Evolutionary conservation across 2,888 invertebrate genomes (phyloP).

Genomic region (Idaea aversata): DNA sequence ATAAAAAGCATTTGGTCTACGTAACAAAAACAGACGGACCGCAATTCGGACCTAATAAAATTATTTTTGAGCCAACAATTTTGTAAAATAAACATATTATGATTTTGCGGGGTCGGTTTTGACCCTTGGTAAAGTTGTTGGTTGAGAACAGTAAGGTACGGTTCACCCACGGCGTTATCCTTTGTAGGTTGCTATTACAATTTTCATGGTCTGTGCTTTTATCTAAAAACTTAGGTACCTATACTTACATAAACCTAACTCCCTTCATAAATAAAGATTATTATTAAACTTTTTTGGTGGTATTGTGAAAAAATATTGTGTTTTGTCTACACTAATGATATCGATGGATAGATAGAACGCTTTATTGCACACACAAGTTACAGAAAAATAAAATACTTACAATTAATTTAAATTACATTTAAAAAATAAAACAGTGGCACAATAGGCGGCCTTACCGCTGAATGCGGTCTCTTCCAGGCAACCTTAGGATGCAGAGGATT

Average conservation of each 20-base stretch:
- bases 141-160: neutral
- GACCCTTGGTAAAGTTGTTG: neutral
- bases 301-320: too few species aligned
- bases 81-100: slow-evolving; percentile 47
- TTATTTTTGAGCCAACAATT: slow-evolving; percentile 54
- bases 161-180: neutral
- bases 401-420: too few species aligned
- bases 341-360: too few species aligned
- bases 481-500: too few species aligned
- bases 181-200: neutral
- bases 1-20: slow-evolving; percentile 15
- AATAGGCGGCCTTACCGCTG: too few species aligned
- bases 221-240: neutral
- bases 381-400: too few species aligned
- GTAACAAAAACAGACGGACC: slow-evolving; percentile 21
- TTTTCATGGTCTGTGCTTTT: neutral
- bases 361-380: too few species aligned
- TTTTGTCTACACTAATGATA: too few species aligned
- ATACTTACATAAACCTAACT: neutral
- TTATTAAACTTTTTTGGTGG: too few species aligned
- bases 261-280: too few species aligned
- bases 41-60: slow-evolving; percentile 36
- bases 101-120: slow-evolving; percentile 32
- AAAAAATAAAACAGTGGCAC: too few species aligned
- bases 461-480: too few species aligned